Evolutionary conservation across 1,140 invertebrate species (phyloP).

Genomic region (Neodiprion virginianus): DNA sequence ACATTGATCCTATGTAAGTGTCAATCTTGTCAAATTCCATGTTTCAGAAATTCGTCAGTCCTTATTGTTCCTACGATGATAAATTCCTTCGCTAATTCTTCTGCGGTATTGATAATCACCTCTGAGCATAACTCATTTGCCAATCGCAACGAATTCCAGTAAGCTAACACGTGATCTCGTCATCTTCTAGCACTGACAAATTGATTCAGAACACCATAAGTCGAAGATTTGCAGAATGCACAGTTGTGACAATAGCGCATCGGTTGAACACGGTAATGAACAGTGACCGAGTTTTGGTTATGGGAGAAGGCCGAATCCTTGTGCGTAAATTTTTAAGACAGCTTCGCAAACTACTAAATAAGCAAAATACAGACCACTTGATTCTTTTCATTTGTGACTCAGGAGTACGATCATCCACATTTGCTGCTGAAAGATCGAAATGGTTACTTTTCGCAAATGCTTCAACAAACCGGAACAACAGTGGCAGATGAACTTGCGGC

Average conservation of each 20-base stretch:
- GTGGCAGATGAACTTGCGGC: slow-evolving; percentile 51
- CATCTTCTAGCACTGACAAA: slow-evolving; percentile 61
- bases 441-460: slow-evolving; percentile 62
- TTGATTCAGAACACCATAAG: slow-evolving; percentile 65
- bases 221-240: slow-evolving; percentile 65
- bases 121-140: background rate
- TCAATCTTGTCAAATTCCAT: too few species aligned
- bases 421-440: slow-evolving; percentile 67
- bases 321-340: slow-evolving; percentile 47
- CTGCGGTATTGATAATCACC: slow-evolving; percentile 35
- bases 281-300: slow-evolving; percentile 64
- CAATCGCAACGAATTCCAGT: background rate
- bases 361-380: background rate
- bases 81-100: slow-evolving; percentile 45
- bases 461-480: slow-evolving; percentile 62
- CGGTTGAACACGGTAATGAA: slow-evolving; percentile 75
- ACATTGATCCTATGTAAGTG: slow-evolving; percentile 75
- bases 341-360: background rate
- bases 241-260: slow-evolving; percentile 75
- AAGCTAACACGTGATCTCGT: background rate
- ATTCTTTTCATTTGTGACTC: background rate
- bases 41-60: too few species aligned
- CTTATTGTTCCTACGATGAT: too few species aligned
- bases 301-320: slow-evolving; percentile 60
- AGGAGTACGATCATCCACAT: slow-evolving; percentile 75